A percentile compares a stretch with the other conserved stretches of the same genome.
phyloP scores from a whole-genome alignment of 2,888 invertebrate species.

The Scrobipalpa costella region DNA sequence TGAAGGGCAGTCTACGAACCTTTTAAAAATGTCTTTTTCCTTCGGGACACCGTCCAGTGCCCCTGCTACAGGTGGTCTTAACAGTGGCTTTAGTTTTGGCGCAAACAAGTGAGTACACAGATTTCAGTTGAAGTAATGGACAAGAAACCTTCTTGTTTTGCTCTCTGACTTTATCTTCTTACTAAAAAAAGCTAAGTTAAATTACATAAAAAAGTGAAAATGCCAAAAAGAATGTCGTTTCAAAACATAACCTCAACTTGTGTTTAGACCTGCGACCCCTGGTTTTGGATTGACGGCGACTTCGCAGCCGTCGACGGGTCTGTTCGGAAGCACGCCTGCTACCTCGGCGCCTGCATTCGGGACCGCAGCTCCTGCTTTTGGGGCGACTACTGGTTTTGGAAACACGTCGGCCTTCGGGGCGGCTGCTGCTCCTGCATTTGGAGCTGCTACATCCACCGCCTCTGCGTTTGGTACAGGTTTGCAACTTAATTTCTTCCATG shows the following conservation, averaged over 20 bases:
- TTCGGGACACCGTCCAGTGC: slow-evolving; percentile 76
- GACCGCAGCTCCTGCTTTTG: slow-evolving; percentile 45
- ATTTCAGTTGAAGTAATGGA: not conserved
- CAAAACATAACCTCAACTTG: slow-evolving; percentile 41
- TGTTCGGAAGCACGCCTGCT: slow-evolving; percentile 58
- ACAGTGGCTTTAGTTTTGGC: slow-evolving; percentile 72
- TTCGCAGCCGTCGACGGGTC: slow-evolving; percentile 59
- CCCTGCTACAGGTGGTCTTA: slow-evolving; percentile 64
- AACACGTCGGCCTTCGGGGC: slow-evolving; percentile 47
- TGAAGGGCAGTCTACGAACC: not conserved
- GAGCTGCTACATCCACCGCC: slow-evolving; percentile 40
- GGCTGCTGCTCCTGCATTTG: slow-evolving; percentile 44
- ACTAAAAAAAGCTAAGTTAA: not conserved
- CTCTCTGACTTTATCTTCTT: not conserved
- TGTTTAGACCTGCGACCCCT: slow-evolving; percentile 61
- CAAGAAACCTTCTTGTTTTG: not conserved
- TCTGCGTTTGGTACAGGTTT: slow-evolving; percentile 28
- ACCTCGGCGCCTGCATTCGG: slow-evolving; percentile 46
- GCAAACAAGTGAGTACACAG: slow-evolving; percentile 65
- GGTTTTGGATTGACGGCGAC: slow-evolving; percentile 59
- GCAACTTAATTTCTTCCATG: not conserved
- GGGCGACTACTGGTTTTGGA: slow-evolving; percentile 48
- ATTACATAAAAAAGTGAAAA: not conserved
- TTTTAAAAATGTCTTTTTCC: slow-evolving; percentile 66
- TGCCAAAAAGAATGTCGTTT: not conserved